These are phyloP conservation scores for Ips typographus DNA, from an alignment of 1,140 invertebrate genomes.

Conservation along the genomic window DNA sequence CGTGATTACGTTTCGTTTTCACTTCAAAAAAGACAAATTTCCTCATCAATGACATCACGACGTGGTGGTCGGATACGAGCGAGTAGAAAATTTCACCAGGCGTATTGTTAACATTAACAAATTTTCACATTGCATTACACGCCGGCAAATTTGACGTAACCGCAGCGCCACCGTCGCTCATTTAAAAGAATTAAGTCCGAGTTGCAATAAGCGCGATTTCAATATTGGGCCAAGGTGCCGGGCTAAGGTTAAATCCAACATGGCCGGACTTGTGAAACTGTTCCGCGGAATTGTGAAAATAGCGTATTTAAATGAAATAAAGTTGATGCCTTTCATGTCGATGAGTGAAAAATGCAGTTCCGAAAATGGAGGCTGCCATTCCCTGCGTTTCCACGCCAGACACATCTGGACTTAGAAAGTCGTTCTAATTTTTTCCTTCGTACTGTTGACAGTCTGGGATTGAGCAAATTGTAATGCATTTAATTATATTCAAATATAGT, in stretches of 20 bases:
- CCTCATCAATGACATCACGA: too few species aligned
- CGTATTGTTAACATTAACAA: conserved; percentile 13
- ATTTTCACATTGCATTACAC: conserved; percentile 18
- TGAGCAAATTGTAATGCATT: neutral
- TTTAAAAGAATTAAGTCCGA: conserved; percentile 30
- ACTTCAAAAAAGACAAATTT: too few species aligned
- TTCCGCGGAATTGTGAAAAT: conserved; percentile 32
- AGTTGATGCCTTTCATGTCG: conserved; percentile 12
- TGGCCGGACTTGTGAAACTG: conserved; percentile 33
- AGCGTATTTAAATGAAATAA: conserved; percentile 24
- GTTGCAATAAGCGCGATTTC: conserved; percentile 35
- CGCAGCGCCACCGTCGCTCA: conserved; percentile 23
- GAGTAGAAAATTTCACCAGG: neutral
- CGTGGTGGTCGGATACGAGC: too few species aligned
- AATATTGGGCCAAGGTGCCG: conserved; percentile 37
- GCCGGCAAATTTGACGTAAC: conserved; percentile 23
- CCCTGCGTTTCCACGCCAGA: conserved; percentile 7
- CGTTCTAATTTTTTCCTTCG: neutral
- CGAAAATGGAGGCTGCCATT: conserved; percentile 20
- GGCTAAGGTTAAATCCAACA: conserved; percentile 37
- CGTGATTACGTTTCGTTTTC: too few species aligned
- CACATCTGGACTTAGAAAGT: neutral
- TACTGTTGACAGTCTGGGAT: neutral
- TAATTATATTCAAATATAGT: neutral
- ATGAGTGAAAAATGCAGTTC: conserved; percentile 9